A percentile compares a stretch with the other conserved stretches of the same genome.
These are phyloP conservation scores for Phaethon lepturus DNA, from an alignment of 2,113 vertebrate species.

Conservation along the genomic window DNA sequence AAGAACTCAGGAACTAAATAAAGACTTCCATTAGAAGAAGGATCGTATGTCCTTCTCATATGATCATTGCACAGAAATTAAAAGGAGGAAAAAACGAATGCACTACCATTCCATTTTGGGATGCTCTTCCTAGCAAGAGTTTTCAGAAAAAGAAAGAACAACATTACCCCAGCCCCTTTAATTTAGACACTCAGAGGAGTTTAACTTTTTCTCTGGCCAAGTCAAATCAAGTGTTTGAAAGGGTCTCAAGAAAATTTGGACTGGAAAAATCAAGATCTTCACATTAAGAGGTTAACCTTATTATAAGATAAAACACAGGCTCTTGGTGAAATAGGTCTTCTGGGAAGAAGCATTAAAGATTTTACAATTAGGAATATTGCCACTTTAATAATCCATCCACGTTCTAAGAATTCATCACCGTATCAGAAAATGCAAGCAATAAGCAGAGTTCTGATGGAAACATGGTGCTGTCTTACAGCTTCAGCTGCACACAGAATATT, in stretches of 20 bases:
- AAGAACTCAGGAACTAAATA: neutral
- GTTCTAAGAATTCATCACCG: neutral
- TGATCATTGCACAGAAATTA: neutral
- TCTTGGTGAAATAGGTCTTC: neutral
- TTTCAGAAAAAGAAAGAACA: neutral
- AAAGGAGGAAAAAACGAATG: neutral
- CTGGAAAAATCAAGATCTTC: neutral
- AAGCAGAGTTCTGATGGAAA: slow-evolving; percentile 22
- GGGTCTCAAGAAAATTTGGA: neutral
- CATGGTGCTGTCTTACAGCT: neutral
- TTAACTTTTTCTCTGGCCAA: neutral
- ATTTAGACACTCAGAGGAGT: neutral
- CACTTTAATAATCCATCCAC: neutral
- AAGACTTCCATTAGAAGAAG: neutral
- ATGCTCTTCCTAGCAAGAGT: neutral
- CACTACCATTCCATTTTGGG: neutral
- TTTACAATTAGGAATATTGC: neutral
- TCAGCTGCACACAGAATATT: slow-evolving; percentile 30
- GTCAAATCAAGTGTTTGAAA: neutral
- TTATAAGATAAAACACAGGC: neutral
- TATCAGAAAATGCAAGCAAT: neutral
- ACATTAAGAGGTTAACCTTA: neutral
- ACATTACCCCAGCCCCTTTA: neutral
- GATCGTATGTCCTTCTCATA: neutral
- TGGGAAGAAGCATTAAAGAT: neutral